Percentiles rank a stretch among this genome's conserved stretches.
phyloP scores from a whole-genome alignment of 1,140 invertebrate genomes.

The Formica selysi region DNA sequence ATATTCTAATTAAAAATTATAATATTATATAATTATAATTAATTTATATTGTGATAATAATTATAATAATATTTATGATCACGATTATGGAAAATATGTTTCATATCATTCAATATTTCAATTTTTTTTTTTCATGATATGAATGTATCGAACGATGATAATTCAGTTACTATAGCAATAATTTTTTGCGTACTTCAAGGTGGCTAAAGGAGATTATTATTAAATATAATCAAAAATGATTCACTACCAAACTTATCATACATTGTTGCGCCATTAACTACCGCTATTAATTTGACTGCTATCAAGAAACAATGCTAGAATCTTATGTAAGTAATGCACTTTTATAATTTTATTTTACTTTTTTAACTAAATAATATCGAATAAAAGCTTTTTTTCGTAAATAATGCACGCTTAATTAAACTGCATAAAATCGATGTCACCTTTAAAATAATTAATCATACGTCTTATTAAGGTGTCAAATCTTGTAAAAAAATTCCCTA shows the following conservation, averaged over 20 bases:
- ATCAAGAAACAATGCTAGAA: not conserved
- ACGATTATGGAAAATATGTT: not conserved
- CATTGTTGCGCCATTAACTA: slow-evolving; percentile 7
- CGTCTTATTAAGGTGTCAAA: too few species aligned
- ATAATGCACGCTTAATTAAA: not conserved
- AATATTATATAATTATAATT: too few species aligned
- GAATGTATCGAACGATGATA: not conserved
- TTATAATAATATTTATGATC: not conserved
- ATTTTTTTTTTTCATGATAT: not conserved
- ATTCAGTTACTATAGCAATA: not conserved
- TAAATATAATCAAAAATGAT: slow-evolving; percentile 13
- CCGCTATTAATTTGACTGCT: too few species aligned
- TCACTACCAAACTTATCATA: slow-evolving; percentile 40
- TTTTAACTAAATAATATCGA: not conserved
- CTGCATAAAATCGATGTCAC: not conserved
- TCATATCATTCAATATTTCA: not conserved
- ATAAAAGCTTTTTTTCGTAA: not conserved
- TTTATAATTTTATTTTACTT: not conserved
- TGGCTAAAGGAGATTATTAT: not conserved
- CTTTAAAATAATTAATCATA: not conserved
- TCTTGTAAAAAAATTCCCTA: too few species aligned
- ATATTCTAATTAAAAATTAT: not conserved
- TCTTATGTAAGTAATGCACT: not conserved
- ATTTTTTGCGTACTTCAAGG: slow-evolving; percentile 43
- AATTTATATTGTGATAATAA: not conserved